Evolutionary conservation across 2,113 vertebrate species (phyloP), one percentile per base, ranked within the genome.

Genomic region (rabbit (Oryctolagus cuniculus)): DNA sequence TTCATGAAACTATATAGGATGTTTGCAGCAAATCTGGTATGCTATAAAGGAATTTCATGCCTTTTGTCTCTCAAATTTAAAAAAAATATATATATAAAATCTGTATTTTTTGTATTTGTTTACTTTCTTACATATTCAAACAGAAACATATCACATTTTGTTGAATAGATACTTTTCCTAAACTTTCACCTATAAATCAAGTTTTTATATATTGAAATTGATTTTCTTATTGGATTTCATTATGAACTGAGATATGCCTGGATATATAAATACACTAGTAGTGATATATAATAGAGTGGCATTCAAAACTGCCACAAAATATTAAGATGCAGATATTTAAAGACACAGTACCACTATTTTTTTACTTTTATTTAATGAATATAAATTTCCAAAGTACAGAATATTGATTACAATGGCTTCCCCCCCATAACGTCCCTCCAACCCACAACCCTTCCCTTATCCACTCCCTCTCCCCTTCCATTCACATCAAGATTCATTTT

Each of bases 161-260:
- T 24, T 86, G 31, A 84, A 78, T 70, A 63, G 19, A 58, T 94
- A 83, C 63, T 21, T 93, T 96, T 92, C 36, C 44, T 74, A 51
- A 82, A 79, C 5, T 61, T 9, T 64, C 83, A 53, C 58, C 70
- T 93, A 83, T 86, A 95, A 96, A 93, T 95, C 55, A 91, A 92
- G 82, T 78, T 85, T 1, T 5, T 70, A 63, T 49, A 10, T 75
- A 94, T 93, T 95, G 87, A 92, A 97, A 96, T 96, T 95, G 87
- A 96, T 95, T 92, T 92, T 92, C 36, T 69, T 87, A 90, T 87
- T 94, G 87, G 21, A 25, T 93, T 97, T 83, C 38, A 93, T 95
- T 91, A 89, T 94, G 86, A 38, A 93, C 55, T 69, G 66, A 94
- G 53, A 84, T 81, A 73, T 90, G 53, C 44, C 61, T 91, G 25